These are phyloP conservation scores for Mugil cephalus DNA, from an alignment of 2,113 vertebrate genomes.

Conservation along the genomic window DNA sequence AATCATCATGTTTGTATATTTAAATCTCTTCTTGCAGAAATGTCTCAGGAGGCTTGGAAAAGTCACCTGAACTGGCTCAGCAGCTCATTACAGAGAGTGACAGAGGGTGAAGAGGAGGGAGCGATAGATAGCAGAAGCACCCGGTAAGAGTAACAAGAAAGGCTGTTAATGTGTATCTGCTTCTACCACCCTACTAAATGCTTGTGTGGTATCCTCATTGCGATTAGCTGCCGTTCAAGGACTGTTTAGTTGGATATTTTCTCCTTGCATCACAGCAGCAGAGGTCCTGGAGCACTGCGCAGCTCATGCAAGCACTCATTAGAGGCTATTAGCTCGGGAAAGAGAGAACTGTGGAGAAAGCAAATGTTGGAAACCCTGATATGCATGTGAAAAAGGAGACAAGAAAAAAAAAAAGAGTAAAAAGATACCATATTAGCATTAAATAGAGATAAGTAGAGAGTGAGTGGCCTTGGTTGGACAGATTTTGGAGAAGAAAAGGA, in stretches of 20 bases:
- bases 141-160: slow-evolving; percentile 67
- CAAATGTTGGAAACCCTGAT: slow-evolving; percentile 28
- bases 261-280: slow-evolving; percentile 54
- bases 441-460: slow-evolving; percentile 6
- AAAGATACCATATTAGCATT: background rate
- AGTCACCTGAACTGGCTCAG: slow-evolving; percentile 86
- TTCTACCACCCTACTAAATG: slow-evolving; percentile 34
- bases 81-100: slow-evolving; percentile 80
- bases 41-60: slow-evolving; percentile 78
- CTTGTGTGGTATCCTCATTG: slow-evolving; percentile 56
- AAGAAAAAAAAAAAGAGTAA: slow-evolving; percentile 15
- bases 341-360: slow-evolving; percentile 32
- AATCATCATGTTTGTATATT: slow-evolving; percentile 17
- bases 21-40: slow-evolving; percentile 78
- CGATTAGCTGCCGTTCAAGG: slow-evolving; percentile 63
- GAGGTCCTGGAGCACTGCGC: slow-evolving; percentile 48
- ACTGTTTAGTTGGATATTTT: slow-evolving; percentile 66
- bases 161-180: slow-evolving; percentile 40
- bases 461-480: background rate
- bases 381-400: slow-evolving; percentile 28
- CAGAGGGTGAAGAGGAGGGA: slow-evolving; percentile 76
- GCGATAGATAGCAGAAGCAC: slow-evolving; percentile 32
- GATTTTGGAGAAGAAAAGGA: slow-evolving; percentile 4
- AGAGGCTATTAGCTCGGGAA: slow-evolving; percentile 58
- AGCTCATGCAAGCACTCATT: slow-evolving; percentile 69